Conservation (phyloP, 2,797 vertebrate genomes). For the Micromesistius poutassou region DNA sequence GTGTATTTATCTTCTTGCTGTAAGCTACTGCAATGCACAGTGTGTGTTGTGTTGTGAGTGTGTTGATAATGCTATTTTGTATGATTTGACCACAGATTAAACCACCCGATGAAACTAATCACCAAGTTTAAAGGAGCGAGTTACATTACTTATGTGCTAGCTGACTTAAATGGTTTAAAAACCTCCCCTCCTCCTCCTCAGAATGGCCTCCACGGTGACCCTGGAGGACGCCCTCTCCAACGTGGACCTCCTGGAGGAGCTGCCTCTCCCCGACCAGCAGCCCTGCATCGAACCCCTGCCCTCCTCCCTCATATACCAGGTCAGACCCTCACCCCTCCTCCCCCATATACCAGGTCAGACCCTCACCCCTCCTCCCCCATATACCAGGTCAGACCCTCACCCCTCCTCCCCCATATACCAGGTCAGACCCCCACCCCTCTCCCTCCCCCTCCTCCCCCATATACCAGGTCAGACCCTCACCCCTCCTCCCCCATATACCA, state of each 20-base stretch:
- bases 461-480: no score
- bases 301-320: constrained; percentile 70
- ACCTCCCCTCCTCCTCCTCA: constrained; percentile 28
- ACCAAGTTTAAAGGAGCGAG: not conserved
- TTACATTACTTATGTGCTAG: not conserved
- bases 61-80: not conserved
- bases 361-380: not conserved
- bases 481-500: not conserved
- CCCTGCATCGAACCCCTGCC: constrained; percentile 98
- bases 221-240: constrained; percentile 98
- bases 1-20: not conserved
- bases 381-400: constrained; percentile 66
- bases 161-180: not conserved
- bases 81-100: not conserved
- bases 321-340: constrained; percentile 22
- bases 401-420: no score
- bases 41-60: no score
- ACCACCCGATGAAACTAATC: not conserved
- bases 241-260: constrained; percentile 96
- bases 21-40: not conserved
- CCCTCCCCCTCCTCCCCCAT: no score
- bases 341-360: constrained; percentile 94
- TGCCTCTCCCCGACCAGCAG: constrained; percentile 97
- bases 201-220: constrained; percentile 93
- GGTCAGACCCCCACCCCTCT: no score